Evolutionary conservation across 2,797 vertebrate species (phyloP), one percentile per base, ranked within the genome.

Genomic region (Lagocephalus sceleratus): DNA sequence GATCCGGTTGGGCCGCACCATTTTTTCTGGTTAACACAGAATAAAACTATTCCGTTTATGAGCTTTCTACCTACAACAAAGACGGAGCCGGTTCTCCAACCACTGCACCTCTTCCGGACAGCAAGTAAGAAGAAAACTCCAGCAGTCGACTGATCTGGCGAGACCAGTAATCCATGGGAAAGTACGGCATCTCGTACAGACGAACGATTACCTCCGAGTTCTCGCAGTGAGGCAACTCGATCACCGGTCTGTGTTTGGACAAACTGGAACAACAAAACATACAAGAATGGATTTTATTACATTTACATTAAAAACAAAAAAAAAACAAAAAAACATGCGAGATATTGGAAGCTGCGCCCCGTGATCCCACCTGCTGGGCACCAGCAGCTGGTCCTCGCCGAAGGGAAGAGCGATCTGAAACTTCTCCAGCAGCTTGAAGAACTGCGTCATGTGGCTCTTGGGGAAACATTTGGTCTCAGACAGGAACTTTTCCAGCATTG

Each of bases 91-190:
- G 23, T 5, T 35, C 32, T 35, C 32, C 14, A 12, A 35, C 3
- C 11, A 16, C 2, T 6, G 76, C 88, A 99, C 97, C 96, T 94
- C 88, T 89, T 79, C 93, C 94, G 66, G 75, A 88, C 1, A 98
- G 89, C 90, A 99, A 81, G 60, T 89, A 93, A 2, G 91, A 85
- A 3, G 95, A 98, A 63, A 97, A 90, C 88, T 97, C 95, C 68
- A 99, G 91, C 15, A 99, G 87, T 14, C 92, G 93, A 78, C 88
- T 94, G 83, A 99, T 98, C 74, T 95, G 90, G 23, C 95, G 90
- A 4, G 96, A 94, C 97, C 97, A 99, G 87, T 92, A 98, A 61
- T 95, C 97, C 94, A 99, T 94, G 21, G 97, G 97, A 80, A 98
- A 97, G 73, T 97, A 98, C 0, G 97, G 96, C 95, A 97, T 96